A percentile compares a stretch with the other conserved stretches of the same genome.
Evolutionary conservation across 1,140 invertebrate species (phyloP).

Genomic region (Bombus fervidus): DNA sequence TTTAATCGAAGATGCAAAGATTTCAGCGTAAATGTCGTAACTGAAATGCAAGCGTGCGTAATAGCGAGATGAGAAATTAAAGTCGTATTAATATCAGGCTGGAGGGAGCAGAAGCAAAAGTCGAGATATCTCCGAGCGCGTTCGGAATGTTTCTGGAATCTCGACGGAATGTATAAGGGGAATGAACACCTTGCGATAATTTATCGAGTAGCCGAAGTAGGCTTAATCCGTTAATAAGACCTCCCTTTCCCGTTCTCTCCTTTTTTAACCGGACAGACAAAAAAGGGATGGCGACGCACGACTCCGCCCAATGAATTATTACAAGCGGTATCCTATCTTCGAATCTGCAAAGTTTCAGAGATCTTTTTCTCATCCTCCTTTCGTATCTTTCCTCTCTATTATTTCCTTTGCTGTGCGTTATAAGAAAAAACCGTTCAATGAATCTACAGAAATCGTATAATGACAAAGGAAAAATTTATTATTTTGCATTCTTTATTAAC

Average conservation of each 20-base stretch:
- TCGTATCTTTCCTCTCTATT: background rate
- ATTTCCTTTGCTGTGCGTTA: slow-evolving; percentile 12
- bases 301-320: slow-evolving; percentile 69
- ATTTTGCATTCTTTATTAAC: too few relatives aligned
- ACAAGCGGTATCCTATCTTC: slow-evolving; percentile 58
- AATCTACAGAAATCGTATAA: too few relatives aligned
- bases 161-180: slow-evolving; percentile 47
- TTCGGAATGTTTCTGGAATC: slow-evolving; percentile 56
- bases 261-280: slow-evolving; percentile 14
- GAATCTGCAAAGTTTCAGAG: slow-evolving; percentile 67
- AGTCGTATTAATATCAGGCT: slow-evolving; percentile 1
- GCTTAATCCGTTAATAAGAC: slow-evolving; percentile 73
- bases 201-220: slow-evolving; percentile 66
- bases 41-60: background rate
- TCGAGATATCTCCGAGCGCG: background rate
- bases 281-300: slow-evolving; percentile 62
- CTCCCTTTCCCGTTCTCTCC: slow-evolving; percentile 44
- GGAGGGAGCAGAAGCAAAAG: slow-evolving; percentile 8
- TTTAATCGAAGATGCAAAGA: slow-evolving; percentile 16
- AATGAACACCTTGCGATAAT: slow-evolving; percentile 66
- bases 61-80: slow-evolving; percentile 24
- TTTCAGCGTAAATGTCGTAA: slow-evolving; percentile 5
- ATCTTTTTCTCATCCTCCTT: slow-evolving; percentile 47
- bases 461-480: too few relatives aligned
- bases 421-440: background rate